These are phyloP conservation scores for Turritopsis rubra DNA, from an alignment of 30 jellyfish, hydroid and myxozoan species.

Conservation along the genomic window DNA sequence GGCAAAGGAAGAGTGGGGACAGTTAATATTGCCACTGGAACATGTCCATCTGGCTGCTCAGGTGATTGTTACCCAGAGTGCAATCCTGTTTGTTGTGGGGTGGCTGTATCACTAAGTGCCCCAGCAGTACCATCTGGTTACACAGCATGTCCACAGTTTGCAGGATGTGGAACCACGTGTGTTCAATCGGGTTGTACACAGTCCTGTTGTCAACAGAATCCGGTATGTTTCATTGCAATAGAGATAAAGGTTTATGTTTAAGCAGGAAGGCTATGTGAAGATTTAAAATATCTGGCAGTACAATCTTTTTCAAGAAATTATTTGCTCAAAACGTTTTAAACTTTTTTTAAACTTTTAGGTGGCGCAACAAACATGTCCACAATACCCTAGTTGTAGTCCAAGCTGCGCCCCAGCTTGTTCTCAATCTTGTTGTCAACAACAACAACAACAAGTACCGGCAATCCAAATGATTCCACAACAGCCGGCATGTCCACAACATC, in stretches of 20 bases:
- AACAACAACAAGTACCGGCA: slow-evolving; percentile 4
- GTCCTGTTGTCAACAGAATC: slow-evolving; percentile 41
- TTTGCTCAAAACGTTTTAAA: neutral
- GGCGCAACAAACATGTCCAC: slow-evolving; percentile 24
- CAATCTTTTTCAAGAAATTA: neutral
- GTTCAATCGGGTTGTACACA: slow-evolving; percentile 33
- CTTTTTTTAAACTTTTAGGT: neutral
- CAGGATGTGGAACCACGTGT: slow-evolving; percentile 31
- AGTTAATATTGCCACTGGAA: slow-evolving; percentile 56
- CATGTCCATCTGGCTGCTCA: slow-evolving; percentile 88
- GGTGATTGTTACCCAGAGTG: slow-evolving; percentile 97
- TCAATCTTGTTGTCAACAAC: slow-evolving; percentile 70
- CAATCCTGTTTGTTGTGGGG: slow-evolving; percentile 80
- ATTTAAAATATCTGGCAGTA: too few relatives aligned
- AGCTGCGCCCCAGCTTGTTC: slow-evolving; percentile 69
- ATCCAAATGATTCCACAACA: slow-evolving; percentile 25
- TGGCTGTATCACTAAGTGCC: slow-evolving; percentile 51
- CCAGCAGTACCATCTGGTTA: slow-evolving; percentile 65
- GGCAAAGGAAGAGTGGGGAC: slow-evolving; percentile 76
- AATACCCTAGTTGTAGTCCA: slow-evolving; percentile 35
- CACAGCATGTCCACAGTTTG: slow-evolving; percentile 42
- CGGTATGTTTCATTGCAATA: too few relatives aligned
- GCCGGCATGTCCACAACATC: slow-evolving; percentile 37
- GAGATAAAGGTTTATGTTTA: too few relatives aligned
- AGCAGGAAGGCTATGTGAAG: neutral